Evolutionary conservation across 2,888 invertebrate species (phyloP).

Genomic region (Leptinotarsa haldemani): DNA sequence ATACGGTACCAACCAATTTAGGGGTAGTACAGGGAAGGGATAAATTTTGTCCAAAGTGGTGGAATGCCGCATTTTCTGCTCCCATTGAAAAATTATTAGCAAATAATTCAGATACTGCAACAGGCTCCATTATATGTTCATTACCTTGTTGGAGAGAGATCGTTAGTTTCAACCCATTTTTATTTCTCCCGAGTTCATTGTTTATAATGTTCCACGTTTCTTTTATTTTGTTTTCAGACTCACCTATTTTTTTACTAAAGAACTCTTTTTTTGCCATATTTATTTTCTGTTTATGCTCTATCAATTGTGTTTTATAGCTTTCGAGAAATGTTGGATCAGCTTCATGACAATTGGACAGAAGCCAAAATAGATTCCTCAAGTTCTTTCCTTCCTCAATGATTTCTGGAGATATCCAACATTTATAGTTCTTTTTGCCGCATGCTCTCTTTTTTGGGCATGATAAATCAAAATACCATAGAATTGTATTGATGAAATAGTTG

Average conservation of each 20-base stretch:
- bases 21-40: conserved; percentile 12
- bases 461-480: conserved; percentile 15
- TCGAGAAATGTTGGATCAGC: conserved; percentile 12
- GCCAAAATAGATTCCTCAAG: neutral
- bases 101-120: conserved; percentile 9
- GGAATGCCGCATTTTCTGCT: neutral
- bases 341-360: conserved; percentile 11
- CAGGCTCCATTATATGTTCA: conserved; percentile 2
- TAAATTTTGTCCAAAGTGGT: conserved; percentile 18
- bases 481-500: conserved; percentile 9
- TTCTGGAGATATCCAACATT: conserved; percentile 16
- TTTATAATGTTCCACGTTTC: conserved; percentile 22
- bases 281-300: conserved; percentile 19
- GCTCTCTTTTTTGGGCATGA: conserved; percentile 7
- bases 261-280: neutral
- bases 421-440: neutral
- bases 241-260: conserved; percentile 10
- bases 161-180: neutral
- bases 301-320: conserved; percentile 10
- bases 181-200: conserved; percentile 18
- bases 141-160: conserved; percentile 16
- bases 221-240: conserved; percentile 19
- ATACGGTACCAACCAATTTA: conserved; percentile 1
- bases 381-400: neutral
- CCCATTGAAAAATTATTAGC: neutral